Base-by-base conservation (phyloP, 53 echinoderm and acorn worm species). In the Zoroaster sp. region DNA sequence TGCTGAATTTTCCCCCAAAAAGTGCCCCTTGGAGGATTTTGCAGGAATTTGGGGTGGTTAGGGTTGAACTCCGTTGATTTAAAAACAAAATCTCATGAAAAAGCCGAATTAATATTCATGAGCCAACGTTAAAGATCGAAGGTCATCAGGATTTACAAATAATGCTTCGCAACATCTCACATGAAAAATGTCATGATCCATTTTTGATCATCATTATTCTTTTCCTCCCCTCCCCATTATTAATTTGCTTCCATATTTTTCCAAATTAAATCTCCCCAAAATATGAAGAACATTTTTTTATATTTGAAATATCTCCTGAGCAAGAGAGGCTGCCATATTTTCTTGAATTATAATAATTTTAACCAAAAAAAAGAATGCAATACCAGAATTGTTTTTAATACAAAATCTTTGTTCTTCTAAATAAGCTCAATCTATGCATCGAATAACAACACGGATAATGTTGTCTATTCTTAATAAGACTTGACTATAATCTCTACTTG, bases 341-440 rank as follows among this genome's bases (percentile, higher is more conserved):
- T 70, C 11, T 70, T 34, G 37, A 70, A 35, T 46, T 13, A 70
- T 70, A 35, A 70, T 31, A 35, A 5, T 40, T 40, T 15, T 14
- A 37, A 52, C 47, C 35, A 33, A 4, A 49, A 76, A 76, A 17
- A n/a, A 70, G 47, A 85, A 85, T 85, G 85, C 71, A 85, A 85
- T 85, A 85, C 70, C 51, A 71, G 71, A 35, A 85, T 49, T 85
- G 71, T 47, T 70, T 70, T 85, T 23, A 77, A 85, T 85, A 70
- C 85, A 69, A 85, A 85, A 28, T 2, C 35, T 71, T 81, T 55
- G 53, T 53, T 20, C 25, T 40, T 45, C 33, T 85, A 79, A 70
- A 34, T 32, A 47, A 10, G 23, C 25, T 69, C 44, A 21, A 85
- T 85, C 85, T 85, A 85, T 85, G 85, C 85, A 85, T 71, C 47